Evolutionary conservation across 2,888 invertebrate species (phyloP), one percentile per base, ranked within the genome.

Genomic region (Tetramorium bicarinatum): DNA sequence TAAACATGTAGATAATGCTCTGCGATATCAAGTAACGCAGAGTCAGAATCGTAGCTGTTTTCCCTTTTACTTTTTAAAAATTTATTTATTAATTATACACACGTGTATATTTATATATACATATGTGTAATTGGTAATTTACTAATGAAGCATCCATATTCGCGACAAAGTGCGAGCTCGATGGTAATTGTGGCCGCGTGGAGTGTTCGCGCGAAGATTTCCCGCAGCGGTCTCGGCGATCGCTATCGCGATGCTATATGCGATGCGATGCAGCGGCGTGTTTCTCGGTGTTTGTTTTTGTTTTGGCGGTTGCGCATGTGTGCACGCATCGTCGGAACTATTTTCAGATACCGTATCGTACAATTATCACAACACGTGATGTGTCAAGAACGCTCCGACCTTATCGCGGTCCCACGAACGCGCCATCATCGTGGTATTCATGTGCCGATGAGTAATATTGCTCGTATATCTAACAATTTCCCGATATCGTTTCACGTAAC

Each of bases 281-380:
- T 29, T 47, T 47, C 74, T 38, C 74, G 47, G 13, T 49, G 76
- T 76, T 77, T 89, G 85, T 85, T 89, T 86, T 87, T 84, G 75
- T 85, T 87, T 85, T 79, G 67, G 9, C 44, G 61, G n/a, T 41
- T 38, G 29, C 15, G 64, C 41, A 59, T 13, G 29, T n/a, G 61
- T 8, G 21, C 54, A n/a, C 11, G 66, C 21, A 62, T 21, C 85
- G 67, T 21, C 47, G 25, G 34, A 69, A 74, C 83, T 88, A 84
- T 87, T 88, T 88, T 82, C 47, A 91, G 83, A 87, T 81, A 29
- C 49, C n/a, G 18, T 86, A 85, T 88, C 87, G 47, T 83, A 86
- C 86, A 29, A 66, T 89, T 91, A 89, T 91, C 89, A 87, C 90
- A 75, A 76, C 84, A 81, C 86, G 84, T 83, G 88, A 87, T 85